Evolutionary conservation across 2,888 invertebrate genomes (phyloP).

Genomic region (Agriopis leucophaearia): DNA sequence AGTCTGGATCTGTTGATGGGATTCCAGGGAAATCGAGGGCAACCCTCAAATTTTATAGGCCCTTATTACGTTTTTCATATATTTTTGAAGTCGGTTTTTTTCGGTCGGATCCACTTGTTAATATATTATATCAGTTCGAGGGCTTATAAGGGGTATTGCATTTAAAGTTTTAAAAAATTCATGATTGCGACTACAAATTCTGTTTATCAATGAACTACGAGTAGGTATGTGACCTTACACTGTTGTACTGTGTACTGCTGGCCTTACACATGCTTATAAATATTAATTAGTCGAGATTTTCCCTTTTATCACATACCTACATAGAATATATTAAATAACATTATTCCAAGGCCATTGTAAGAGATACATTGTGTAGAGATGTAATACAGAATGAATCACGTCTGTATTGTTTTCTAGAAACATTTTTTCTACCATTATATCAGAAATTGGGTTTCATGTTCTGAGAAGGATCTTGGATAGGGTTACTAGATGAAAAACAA

Average conservation of each 20-base stretch:
- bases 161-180: neutral
- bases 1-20: too few species aligned
- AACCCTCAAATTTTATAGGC: too few species aligned
- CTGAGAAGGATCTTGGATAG: neutral
- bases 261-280: conserved; percentile 17
- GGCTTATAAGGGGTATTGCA: too few species aligned
- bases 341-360: conserved; percentile 9
- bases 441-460: neutral
- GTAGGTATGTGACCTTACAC: conserved; percentile 4
- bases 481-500: too few species aligned
- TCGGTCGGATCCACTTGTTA: too few species aligned
- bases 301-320: conserved; percentile 12
- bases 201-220: conserved; percentile 7
- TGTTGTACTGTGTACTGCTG: neutral
- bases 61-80: too few species aligned
- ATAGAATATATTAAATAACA: conserved; percentile 3
- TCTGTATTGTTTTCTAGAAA: neutral
- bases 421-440: neutral
- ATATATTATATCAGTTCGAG: too few species aligned
- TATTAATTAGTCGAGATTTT: conserved; percentile 18
- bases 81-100: too few species aligned
- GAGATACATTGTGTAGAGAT: neutral
- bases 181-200: neutral
- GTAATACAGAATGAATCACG: neutral
- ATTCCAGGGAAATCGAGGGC: too few species aligned